These are phyloP conservation scores for Mimumesa dahlbomi DNA, from an alignment of 2,888 invertebrate species.

Conservation along the genomic window DNA sequence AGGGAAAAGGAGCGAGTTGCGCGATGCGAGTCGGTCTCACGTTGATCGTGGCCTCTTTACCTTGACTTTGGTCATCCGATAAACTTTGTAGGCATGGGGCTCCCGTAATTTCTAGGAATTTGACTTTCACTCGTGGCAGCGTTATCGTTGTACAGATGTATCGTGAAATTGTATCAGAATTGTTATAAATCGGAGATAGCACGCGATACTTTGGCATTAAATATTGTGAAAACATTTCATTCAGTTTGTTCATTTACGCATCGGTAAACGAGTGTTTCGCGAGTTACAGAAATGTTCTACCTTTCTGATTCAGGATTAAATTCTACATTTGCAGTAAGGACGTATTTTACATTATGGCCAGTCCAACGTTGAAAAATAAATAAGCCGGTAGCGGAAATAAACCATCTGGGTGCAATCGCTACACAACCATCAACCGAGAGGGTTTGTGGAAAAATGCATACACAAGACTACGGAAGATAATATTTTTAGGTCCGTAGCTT, in stretches of 20 bases:
- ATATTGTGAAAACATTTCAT: conserved; percentile 13
- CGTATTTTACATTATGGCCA: conserved; percentile 38
- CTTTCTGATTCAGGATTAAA: conserved; percentile 32
- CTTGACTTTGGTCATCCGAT: conserved; percentile 70
- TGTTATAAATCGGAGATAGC: background rate
- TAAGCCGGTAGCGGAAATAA: conserved; percentile 47
- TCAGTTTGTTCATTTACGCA: conserved; percentile 27
- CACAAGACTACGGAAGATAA: background rate
- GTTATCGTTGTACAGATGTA: background rate
- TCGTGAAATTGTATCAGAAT: background rate
- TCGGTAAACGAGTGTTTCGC: conserved; percentile 35
- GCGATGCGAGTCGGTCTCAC: conserved; percentile 47
- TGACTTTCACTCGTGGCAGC: too few species aligned
- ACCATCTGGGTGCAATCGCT: conserved; percentile 29
- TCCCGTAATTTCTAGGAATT: background rate
- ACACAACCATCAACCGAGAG: conserved; percentile 5
- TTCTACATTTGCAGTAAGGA: conserved; percentile 15
- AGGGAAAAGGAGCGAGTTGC: conserved; percentile 32
- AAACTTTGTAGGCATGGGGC: conserved; percentile 2
- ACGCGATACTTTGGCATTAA: background rate
- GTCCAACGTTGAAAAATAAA: conserved; percentile 34
- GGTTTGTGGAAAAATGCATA: background rate
- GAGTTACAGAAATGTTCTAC: conserved; percentile 30
- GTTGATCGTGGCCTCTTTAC: conserved; percentile 72
- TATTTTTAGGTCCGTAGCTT: background rate